Evolutionary conservation across 2,888 invertebrate species (phyloP).

Genomic region (Eupithecia vulgata): DNA sequence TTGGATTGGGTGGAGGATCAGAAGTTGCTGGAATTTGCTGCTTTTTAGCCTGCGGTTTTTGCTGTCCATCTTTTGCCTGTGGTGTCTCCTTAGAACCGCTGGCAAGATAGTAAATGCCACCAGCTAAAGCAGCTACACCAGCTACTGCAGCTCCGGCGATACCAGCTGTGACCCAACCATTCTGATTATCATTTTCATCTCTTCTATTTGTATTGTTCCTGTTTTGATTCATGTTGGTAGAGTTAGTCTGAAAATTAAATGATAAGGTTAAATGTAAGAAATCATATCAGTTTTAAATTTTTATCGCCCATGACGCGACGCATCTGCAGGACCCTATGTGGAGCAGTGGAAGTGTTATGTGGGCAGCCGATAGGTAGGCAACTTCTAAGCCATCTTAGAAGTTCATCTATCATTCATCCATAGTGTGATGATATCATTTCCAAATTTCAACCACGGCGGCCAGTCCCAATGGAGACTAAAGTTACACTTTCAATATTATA

Average conservation of each 20-base stretch:
- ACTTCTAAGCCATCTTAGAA: no score
- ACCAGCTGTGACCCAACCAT: conserved; percentile 13
- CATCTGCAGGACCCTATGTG: no score
- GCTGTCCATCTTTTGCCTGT: neutral
- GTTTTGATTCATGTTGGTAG: conserved; percentile 26
- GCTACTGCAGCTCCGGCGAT: conserved; percentile 33
- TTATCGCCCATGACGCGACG: no score
- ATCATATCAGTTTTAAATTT: no score
- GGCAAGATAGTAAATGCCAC: conserved; percentile 40
- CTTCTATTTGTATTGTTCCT: conserved; percentile 4
- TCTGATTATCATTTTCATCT: conserved; percentile 18
- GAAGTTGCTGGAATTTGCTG: conserved; percentile 1
- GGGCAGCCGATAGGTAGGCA: neutral
- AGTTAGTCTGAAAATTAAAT: neutral
- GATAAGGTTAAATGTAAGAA: neutral
- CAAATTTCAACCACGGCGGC: no score
- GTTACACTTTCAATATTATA: no score
- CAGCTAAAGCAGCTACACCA: conserved; percentile 38
- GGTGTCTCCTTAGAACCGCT: conserved; percentile 21
- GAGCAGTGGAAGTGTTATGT: neutral
- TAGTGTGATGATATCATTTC: neutral
- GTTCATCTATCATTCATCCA: no score
- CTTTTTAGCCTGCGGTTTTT: neutral
- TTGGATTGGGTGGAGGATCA: neutral
- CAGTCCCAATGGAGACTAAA: no score